Base-by-base conservation (phyloP, 2,888 invertebrate species). In the Leptopilina drosophilae region DNA sequence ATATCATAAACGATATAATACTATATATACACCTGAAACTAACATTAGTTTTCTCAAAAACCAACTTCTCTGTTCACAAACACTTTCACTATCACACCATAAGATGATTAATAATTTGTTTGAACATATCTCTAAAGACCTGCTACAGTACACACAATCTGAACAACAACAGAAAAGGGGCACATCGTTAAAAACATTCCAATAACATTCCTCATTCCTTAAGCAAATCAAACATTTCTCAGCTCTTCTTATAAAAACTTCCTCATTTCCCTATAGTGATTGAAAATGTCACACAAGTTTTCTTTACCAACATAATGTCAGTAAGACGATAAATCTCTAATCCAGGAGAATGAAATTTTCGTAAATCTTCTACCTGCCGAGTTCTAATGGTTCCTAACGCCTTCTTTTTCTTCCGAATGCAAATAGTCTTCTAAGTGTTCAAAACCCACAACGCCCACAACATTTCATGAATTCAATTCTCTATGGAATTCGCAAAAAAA, bases 51-150 rank as follows among this genome's bases (percentile, higher is more conserved):
- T 33, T 33, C 33, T 8, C 42, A 42, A 42, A 42, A 42, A 42
- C 8, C 42, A 8, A 42, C 42, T 42, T 7, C 8, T 42, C 42
- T 8, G 6, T 42, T 42, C 42, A 42, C 7, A 42, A 42, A 42
- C 42, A 8, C 42, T 8, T 42, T 42, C 81, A 81, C 82, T 83
- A 80, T 66, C 78, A 82, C 79, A 77, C 80, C 81, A 20, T 20
- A 81, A 82, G n/a, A 62, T 8, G 59, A 59, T 59, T 59, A 59
- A 62, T 62, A 62, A 62, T 62, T 20, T 62, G 62, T 62, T 62
- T 8, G 20, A 20, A 20, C 15, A 20, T 33, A 33, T 62, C 4
- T 11, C 5, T 12, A 59, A 59, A 59, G 56, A 14, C 56, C 42
- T 42, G 42, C 42, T 49, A 49, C 49, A 9, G 49, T 9, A 1